Conservation (phyloP, 2,113 vertebrate genomes). For the Seriola dumerili region DNA sequence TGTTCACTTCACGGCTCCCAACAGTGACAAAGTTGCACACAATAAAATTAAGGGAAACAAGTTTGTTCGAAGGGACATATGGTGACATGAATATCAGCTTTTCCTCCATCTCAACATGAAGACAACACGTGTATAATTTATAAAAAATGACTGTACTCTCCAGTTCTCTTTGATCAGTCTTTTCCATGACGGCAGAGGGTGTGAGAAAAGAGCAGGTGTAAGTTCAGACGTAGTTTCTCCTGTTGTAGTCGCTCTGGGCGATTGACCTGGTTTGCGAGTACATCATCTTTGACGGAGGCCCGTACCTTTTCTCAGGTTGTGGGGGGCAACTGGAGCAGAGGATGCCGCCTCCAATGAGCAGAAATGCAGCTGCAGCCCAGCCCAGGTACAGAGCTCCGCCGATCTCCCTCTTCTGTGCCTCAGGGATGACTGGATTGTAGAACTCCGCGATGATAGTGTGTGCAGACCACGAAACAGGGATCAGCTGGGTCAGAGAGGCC, state of each 20-base stretch:
- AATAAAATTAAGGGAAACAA: background rate
- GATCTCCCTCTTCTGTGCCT: constrained; percentile 90
- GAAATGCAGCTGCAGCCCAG: constrained; percentile 90
- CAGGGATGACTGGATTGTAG: constrained; percentile 84
- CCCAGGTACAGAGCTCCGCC: constrained; percentile 91
- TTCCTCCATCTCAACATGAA: background rate
- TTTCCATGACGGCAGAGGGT: background rate
- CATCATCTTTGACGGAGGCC: constrained; percentile 82
- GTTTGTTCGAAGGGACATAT: background rate
- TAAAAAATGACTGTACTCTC: background rate
- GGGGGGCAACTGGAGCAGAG: constrained; percentile 92
- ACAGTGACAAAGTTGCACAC: background rate
- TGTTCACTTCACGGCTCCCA: background rate
- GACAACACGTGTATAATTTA: background rate
- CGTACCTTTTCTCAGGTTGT: constrained; percentile 85
- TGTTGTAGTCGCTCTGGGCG: constrained; percentile 75
- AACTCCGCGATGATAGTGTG: constrained; percentile 91
- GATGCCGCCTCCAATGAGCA: constrained; percentile 89
- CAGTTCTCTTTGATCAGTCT: background rate
- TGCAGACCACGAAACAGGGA: constrained; percentile 94
- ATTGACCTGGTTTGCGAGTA: constrained; percentile 87
- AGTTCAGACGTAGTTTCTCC: constrained; percentile 92
- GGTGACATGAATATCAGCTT: background rate
- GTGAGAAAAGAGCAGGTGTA: constrained; percentile 9
- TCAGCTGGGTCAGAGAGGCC: constrained; percentile 87